phyloP scores from a whole-genome alignment of 2,888 invertebrate species.

The Agrochola lota region DNA sequence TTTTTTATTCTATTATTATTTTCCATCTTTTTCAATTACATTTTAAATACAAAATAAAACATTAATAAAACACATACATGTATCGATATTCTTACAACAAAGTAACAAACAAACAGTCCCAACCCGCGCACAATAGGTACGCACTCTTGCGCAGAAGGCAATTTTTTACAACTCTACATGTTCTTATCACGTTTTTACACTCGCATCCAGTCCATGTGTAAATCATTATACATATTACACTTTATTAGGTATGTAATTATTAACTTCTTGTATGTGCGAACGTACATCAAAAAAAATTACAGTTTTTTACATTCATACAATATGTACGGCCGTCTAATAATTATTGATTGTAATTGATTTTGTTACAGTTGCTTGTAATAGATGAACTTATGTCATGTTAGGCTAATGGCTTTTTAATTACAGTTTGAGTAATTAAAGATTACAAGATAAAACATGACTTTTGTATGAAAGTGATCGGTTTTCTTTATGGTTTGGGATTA shows the following conservation, averaged over 20 bases:
- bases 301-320: slow-evolving; percentile 16
- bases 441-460: slow-evolving; percentile 10
- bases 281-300: slow-evolving; percentile 47
- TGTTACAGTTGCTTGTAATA: slow-evolving; percentile 34
- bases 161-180: slow-evolving; percentile 53
- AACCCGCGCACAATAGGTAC: slow-evolving; percentile 9
- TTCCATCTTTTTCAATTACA: not conserved
- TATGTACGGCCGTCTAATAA: slow-evolving; percentile 12
- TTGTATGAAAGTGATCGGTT: slow-evolving; percentile 16
- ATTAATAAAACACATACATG: not conserved
- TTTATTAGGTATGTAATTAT: slow-evolving; percentile 75
- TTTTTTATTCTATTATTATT: not conserved
- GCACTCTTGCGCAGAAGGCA: slow-evolving; percentile 47
- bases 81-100: slow-evolving; percentile 12
- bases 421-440: slow-evolving; percentile 22
- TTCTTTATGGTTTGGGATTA: slow-evolving; percentile 9
- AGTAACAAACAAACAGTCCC: slow-evolving; percentile 47
- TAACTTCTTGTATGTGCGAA: slow-evolving; percentile 76
- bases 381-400: slow-evolving; percentile 17
- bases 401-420: slow-evolving; percentile 41
- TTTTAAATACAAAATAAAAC: not conserved
- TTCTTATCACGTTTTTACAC: slow-evolving; percentile 63
- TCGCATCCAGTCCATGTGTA: slow-evolving; percentile 60
- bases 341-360: slow-evolving; percentile 51
- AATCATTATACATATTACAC: slow-evolving; percentile 74